Percentiles rank a stretch among this genome's conserved stretches.
phyloP scores from a whole-genome alignment of 2,888 invertebrate genomes.

The Watsonalla cultraria region DNA sequence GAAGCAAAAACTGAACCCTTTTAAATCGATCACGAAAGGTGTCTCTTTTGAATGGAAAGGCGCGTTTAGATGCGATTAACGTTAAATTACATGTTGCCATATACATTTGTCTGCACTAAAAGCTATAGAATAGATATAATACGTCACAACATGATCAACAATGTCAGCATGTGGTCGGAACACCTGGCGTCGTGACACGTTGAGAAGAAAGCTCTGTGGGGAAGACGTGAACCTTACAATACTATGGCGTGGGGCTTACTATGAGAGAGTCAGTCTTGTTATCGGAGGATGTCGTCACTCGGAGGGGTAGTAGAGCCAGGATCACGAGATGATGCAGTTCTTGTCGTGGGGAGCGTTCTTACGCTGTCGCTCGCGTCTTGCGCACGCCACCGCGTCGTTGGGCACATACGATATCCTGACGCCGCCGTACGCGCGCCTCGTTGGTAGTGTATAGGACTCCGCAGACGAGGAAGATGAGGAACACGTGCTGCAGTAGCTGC shows the following conservation, averaged over 20 bases:
- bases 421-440: slow-evolving; percentile 90
- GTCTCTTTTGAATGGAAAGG: slow-evolving; percentile 37
- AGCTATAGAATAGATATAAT: slow-evolving; percentile 38
- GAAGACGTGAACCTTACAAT: slow-evolving; percentile 49
- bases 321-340: slow-evolving; percentile 93
- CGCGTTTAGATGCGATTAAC: slow-evolving; percentile 53
- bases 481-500: slow-evolving; percentile 91
- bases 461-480: slow-evolving; percentile 94
- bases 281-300: slow-evolving; percentile 70
- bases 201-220: slow-evolving; percentile 6
- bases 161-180: slow-evolving; percentile 21
- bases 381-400: slow-evolving; percentile 92
- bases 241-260: slow-evolving; percentile 68
- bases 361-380: slow-evolving; percentile 81
- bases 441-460: slow-evolving; percentile 91
- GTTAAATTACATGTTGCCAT: slow-evolving; percentile 42
- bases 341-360: slow-evolving; percentile 84
- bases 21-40: slow-evolving; percentile 42
- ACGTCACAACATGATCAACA: slow-evolving; percentile 50
- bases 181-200: slow-evolving; percentile 33
- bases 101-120: slow-evolving; percentile 49
- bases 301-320: slow-evolving; percentile 47
- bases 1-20: slow-evolving; percentile 33
- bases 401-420: slow-evolving; percentile 95
- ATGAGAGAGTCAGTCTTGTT: slow-evolving; percentile 72